phyloP scores from a whole-genome alignment of 64 coral and sea anemone genomes.

The Platygyra sinensis region DNA sequence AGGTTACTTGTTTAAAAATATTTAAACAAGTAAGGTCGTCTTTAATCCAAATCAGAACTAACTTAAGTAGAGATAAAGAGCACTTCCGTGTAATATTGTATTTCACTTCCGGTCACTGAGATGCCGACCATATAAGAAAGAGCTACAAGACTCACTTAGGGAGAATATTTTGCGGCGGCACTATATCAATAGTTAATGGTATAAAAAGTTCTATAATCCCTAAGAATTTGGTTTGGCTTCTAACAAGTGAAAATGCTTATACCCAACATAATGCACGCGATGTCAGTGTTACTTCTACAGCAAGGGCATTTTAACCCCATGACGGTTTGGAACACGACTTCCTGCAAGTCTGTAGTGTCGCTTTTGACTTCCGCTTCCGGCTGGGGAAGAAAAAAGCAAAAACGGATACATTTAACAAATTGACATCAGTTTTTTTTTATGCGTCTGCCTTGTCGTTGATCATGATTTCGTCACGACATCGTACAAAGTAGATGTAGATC shows the following conservation, averaged over 20 bases:
- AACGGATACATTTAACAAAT: too few species aligned
- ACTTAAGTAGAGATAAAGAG: conserved; percentile 25
- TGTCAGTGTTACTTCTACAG: too few species aligned
- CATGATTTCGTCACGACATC: too few species aligned
- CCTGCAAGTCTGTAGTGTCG: not conserved
- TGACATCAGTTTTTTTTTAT: too few species aligned
- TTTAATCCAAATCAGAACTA: conserved; percentile 46
- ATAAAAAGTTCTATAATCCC: conserved; percentile 43
- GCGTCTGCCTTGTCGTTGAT: too few species aligned
- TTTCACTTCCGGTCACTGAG: not conserved
- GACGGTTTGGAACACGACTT: conserved; percentile 8
- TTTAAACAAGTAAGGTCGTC: conserved; percentile 30
- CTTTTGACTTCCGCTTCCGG: not conserved
- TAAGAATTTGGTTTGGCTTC: conserved; percentile 48
- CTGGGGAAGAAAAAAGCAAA: not conserved
- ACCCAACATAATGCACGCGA: too few species aligned
- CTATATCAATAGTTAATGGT: conserved; percentile 42
- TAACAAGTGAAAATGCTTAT: too few species aligned
- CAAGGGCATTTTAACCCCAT: not conserved
- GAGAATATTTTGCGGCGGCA: conserved; percentile 23
- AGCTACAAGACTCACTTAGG: conserved; percentile 31
- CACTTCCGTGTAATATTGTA: conserved; percentile 36
- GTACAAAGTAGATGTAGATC: too few species aligned
- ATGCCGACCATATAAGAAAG: conserved; percentile 30
- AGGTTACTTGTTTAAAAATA: not conserved